Percentiles rank a stretch among this genome's conserved stretches.
Conservation (phyloP, 2,113 vertebrate genomes). For the Mastomys coucha region DNA sequence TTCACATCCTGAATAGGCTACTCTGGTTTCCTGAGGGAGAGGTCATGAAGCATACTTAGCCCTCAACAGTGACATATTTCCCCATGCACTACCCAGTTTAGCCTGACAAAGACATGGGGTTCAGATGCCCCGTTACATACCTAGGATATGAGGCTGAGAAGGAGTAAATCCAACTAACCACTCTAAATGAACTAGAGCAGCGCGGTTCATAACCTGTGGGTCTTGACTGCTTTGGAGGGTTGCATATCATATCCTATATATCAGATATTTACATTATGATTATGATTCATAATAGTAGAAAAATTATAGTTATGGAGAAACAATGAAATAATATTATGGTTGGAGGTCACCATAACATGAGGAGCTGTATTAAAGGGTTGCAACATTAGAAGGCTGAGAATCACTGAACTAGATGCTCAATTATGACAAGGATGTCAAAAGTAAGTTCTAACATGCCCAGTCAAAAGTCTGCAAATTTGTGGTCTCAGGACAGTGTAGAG, state of each 20-base stretch:
- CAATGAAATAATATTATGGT: background rate
- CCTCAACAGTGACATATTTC: background rate
- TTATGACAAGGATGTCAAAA: background rate
- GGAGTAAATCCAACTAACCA: background rate
- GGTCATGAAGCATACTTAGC: background rate
- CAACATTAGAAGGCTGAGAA: background rate
- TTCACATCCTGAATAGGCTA: background rate
- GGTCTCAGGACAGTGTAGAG: background rate
- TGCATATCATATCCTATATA: background rate
- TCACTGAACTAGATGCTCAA: background rate
- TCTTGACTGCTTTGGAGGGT: background rate
- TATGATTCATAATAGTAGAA: background rate
- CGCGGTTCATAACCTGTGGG: background rate
- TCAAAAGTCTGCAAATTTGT: background rate
- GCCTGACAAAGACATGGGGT: background rate
- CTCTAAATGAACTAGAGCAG: background rate
- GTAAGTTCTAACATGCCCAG: background rate
- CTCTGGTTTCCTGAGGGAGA: background rate
- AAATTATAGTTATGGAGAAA: background rate
- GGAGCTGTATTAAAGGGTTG: background rate
- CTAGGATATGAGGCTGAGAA: background rate
- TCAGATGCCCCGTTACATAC: background rate
- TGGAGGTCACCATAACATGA: background rate
- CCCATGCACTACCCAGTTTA: background rate
- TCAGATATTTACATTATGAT: background rate